These are phyloP conservation scores for Altica lythri DNA, from an alignment of 2,888 invertebrate genomes.

Conservation along the genomic window DNA sequence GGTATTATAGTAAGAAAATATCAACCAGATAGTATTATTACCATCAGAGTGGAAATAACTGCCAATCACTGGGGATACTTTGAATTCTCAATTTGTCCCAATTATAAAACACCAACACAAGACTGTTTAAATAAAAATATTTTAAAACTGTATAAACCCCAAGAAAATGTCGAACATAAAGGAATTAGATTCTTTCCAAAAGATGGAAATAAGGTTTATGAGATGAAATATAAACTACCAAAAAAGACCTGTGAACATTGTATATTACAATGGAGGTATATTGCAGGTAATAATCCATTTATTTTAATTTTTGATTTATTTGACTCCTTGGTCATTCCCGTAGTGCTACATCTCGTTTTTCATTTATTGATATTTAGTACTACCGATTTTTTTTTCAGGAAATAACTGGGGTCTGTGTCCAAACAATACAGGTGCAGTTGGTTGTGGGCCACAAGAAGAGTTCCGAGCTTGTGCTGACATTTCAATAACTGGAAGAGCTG, in stretches of 20 bases:
- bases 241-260: conserved; percentile 77
- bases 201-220: conserved; percentile 79
- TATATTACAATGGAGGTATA: conserved; percentile 86
- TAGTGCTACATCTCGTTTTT: too few relatives aligned
- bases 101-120: conserved; percentile 71
- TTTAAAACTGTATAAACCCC: conserved; percentile 60
- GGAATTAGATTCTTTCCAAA: conserved; percentile 72
- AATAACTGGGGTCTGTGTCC: conserved; percentile 82
- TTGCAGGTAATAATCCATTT: conserved; percentile 77
- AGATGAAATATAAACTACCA: conserved; percentile 64
- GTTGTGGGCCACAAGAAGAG: conserved; percentile 88
- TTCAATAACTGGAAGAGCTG: conserved; percentile 65
- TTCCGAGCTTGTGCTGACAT: conserved; percentile 86
- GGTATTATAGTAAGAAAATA: conserved; percentile 83
- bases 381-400: conserved; percentile 43
- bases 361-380: too few relatives aligned
- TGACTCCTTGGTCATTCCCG: too few relatives aligned
- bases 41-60: conserved; percentile 81
- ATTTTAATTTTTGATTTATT: too few relatives aligned
- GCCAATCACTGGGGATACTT: conserved; percentile 87
- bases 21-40: conserved; percentile 68
- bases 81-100: conserved; percentile 81
- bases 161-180: conserved; percentile 58
- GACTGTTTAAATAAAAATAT: conserved; percentile 77
- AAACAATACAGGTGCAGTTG: conserved; percentile 77